Evolutionary conservation across 2,113 vertebrate genomes (phyloP), one percentile per base, ranked within the genome.

Genomic region (Odocoileus hemionus): DNA sequence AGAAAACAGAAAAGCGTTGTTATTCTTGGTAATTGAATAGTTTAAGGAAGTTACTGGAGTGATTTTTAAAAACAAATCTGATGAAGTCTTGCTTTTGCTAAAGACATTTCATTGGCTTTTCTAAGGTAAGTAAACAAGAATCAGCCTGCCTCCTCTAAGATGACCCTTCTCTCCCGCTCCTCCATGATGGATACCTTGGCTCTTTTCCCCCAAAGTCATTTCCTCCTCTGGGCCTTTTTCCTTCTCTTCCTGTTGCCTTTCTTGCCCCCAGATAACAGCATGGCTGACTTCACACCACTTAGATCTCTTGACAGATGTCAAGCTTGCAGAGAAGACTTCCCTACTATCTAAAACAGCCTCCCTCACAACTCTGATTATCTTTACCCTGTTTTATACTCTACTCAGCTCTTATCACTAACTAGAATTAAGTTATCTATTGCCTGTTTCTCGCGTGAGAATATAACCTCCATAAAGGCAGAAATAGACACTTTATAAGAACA

Each of bases 31-130:
- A 30, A 86, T 33, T 0, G 0, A 96, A 30, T 39, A 79, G 36
- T n/a, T 83, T 45, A 80, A 96, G 43, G 39, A 82, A 89, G 39
- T 12, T 39, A 17, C 39, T 7, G 19, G 17, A 94, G 12, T 21
- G 17, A 67, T 87, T 43, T 93, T 96, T 33, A 67, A 94, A 94
- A 92, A n/a, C 21, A 96, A 91, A 93, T 54, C 21, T 78, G 14
- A 80, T 45, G 19, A 91, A 78, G 28, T 52, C n/a, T 47, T 57
- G 39, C 47, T 80, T 21, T 80, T 88, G 21, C 30, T 91, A 67
- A 74, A 54, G 94, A 57, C 30, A 17, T 2, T 83, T 90, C 55
- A 28, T 7, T 79, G 52, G n/a, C 43, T 78, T 95, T 94, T 50
- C 39, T 50, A 89, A 80, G 26, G 28, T n/a, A n/a, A 61, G 54